Base-by-base conservation (phyloP, 1,140 invertebrate species). In the Drosophila sucinea region DNA sequence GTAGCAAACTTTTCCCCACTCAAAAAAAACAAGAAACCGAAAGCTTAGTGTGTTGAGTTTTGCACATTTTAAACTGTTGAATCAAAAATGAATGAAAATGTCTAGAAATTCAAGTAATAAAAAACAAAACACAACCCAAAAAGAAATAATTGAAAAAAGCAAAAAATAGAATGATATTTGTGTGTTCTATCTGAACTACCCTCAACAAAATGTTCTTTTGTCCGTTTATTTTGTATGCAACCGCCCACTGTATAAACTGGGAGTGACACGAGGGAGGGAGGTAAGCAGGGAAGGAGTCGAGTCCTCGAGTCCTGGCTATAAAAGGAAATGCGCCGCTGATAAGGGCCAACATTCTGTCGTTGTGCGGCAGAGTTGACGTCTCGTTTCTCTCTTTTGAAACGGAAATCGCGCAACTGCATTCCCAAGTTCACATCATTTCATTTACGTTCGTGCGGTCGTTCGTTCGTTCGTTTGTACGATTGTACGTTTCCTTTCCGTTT, bases 271-370 rank as follows among this genome's bases (percentile, higher is more conserved):
- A 17, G n/a, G n/a, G n/a, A 38, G 6, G 30, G 11, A 17, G 38
- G 30, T 29, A 23, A 41, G 60, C 23, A 57, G 25, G 23, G 54
- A 29, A 66, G 73, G 62, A 70, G 55, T 55, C 33, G 10, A 35
- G 41, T 44, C 38, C 41, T 35, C 32, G 32, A 5, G 64, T 32
- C 32, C 44, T 60, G 73, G 73, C 86, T 91, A 91, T 91, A 91
- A 91, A 91, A 91, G 90, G 90, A 91, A 87, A 85, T 79, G 90
- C 76, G 68, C 54, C 67, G 68, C 86, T 90, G 90, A 91, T 91
- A 91, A 91, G 77, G 74, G 56, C 65, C 80, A 81, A 87, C 90
- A 91, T 89, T 91, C 90, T 86, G 79, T 83, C 90, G 86, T 80
- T 74, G 78, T 75, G 74, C 87, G 85, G 81, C 90, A 84, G 77